phyloP scores from a whole-genome alignment of 2,888 invertebrate species.

The Nephrotoma flavescens region DNA sequence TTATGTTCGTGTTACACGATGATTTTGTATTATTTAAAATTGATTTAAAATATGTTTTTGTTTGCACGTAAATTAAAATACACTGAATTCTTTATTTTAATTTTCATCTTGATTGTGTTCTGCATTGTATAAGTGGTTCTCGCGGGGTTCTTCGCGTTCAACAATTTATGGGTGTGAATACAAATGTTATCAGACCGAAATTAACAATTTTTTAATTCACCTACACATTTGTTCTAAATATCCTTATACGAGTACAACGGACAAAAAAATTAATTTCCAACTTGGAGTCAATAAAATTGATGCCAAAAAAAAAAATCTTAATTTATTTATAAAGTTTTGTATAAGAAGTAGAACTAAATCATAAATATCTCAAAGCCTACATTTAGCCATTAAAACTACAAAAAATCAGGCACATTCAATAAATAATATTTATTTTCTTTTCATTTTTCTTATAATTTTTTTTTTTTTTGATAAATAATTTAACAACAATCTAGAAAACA shows the following conservation, averaged over 20 bases:
- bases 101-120: neutral
- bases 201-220: neutral
- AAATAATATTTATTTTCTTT: neutral
- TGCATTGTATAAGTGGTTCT: neutral
- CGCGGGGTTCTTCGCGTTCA: neutral
- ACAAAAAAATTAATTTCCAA: neutral
- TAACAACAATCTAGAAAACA: constrained; percentile 3
- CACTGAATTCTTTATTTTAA: neutral
- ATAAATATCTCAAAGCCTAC: neutral
- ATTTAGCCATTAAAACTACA: neutral
- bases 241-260: neutral
- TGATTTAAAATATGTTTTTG: neutral
- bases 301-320: neutral
- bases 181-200: neutral
- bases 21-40: neutral
- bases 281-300: neutral
- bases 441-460: neutral
- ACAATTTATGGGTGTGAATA: neutral
- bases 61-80: neutral
- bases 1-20: neutral
- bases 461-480: neutral
- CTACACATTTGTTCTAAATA: neutral
- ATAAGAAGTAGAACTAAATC: neutral
- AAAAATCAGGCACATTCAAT: neutral
- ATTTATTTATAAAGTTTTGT: neutral